phyloP scores from a whole-genome alignment of 2,113 vertebrate genomes.

The Phaethornis superciliosus region DNA sequence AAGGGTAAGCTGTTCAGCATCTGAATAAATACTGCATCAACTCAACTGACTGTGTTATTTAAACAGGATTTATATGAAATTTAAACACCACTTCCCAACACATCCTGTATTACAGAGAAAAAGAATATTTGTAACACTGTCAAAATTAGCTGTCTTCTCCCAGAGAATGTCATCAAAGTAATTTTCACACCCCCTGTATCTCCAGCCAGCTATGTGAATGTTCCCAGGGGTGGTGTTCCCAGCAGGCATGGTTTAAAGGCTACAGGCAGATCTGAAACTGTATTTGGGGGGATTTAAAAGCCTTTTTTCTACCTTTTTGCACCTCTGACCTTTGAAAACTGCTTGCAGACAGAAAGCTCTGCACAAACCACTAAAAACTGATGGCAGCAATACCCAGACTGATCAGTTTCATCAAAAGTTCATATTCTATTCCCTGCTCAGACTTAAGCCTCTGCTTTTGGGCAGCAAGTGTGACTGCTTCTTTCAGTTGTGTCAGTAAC shows the following conservation, averaged over 20 bases:
- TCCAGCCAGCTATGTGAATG: not conserved
- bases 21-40: slow-evolving; percentile 59
- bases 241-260: not conserved
- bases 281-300: not conserved
- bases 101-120: not conserved
- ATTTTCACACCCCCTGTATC: not conserved
- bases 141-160: not conserved
- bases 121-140: not conserved
- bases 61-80: not conserved
- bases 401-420: not conserved
- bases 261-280: not conserved
- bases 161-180: rapidly evolving
- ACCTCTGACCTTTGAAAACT: not conserved
- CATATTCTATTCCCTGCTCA: not conserved
- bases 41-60: slow-evolving; percentile 9
- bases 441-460: not conserved
- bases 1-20: slow-evolving; percentile 39
- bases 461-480: not conserved
- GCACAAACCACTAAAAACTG: not conserved
- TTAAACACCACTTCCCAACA: not conserved
- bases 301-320: not conserved
- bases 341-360: not conserved
- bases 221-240: not conserved
- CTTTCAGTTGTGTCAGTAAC: not conserved
- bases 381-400: rapidly evolving